Conservation (phyloP, 2,888 invertebrate genomes). For the Pseudoips prasinana region DNA sequence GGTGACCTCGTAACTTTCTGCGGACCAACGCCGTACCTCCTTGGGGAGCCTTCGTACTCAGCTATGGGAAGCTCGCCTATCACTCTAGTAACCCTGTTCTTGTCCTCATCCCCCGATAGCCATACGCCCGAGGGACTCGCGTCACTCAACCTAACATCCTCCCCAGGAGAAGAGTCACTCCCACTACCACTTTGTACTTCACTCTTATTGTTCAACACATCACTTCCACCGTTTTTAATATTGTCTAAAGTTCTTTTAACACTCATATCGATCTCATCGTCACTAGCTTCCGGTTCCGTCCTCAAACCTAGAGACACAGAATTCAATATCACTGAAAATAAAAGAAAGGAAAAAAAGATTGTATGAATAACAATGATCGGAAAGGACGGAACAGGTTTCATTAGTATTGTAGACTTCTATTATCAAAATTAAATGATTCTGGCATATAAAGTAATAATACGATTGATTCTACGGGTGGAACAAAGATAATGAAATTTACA, state of each 20-base stretch:
- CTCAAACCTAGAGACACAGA: slow-evolving; percentile 80
- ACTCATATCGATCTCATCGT: slow-evolving; percentile 75
- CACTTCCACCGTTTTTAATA: slow-evolving; percentile 78
- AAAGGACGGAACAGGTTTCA: slow-evolving; percentile 20
- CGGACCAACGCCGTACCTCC: slow-evolving; percentile 90
- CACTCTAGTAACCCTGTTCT: slow-evolving; percentile 82
- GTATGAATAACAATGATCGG: slow-evolving; percentile 50
- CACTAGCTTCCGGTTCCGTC: slow-evolving; percentile 77
- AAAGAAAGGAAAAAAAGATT: slow-evolving; percentile 60
- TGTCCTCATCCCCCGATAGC: slow-evolving; percentile 65
- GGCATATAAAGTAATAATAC: too few relatives aligned
- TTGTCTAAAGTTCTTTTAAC: slow-evolving; percentile 77
- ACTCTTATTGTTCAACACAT: slow-evolving; percentile 74
- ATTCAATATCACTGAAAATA: slow-evolving; percentile 81
- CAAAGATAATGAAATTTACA: slow-evolving; percentile 12
- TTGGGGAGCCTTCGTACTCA: slow-evolving; percentile 95
- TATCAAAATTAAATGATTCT: slow-evolving; percentile 10
- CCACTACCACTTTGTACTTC: slow-evolving; percentile 55
- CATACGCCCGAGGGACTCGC: slow-evolving; percentile 64
- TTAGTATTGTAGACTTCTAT: slow-evolving; percentile 22
- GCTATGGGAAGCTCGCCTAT: slow-evolving; percentile 95
- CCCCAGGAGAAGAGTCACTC: slow-evolving; percentile 64
- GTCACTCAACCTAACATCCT: slow-evolving; percentile 56
- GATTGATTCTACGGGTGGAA: background rate
- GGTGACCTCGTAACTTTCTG: slow-evolving; percentile 89